Conservation (phyloP, 2,888 invertebrate genomes). For the Apodemia zela region DNA sequence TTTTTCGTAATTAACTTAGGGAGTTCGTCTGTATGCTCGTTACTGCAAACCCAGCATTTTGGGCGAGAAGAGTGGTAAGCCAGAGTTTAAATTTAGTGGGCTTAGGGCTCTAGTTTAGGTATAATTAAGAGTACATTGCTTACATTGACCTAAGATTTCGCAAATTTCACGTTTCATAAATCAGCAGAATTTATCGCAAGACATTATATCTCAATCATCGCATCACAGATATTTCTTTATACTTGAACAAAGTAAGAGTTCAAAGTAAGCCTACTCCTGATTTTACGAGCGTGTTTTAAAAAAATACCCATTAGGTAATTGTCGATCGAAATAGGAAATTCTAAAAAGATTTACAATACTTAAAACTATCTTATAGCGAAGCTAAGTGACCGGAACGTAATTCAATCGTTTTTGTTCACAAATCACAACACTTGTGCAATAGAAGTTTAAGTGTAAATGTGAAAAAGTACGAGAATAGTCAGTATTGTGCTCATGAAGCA, state of each 20-base stretch:
- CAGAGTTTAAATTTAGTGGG: no score
- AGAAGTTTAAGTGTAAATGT: slow-evolving; percentile 75
- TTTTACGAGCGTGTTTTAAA: background rate
- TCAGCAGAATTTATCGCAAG: no score
- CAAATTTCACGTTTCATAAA: no score
- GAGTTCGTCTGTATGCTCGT: no score
- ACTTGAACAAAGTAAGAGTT: background rate
- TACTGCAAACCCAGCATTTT: no score
- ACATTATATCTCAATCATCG: no score
- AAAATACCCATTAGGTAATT: background rate
- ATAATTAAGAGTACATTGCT: no score
- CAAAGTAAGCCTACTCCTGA: background rate
- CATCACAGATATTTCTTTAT: no score
- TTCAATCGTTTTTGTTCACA: slow-evolving; percentile 1
- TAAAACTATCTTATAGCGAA: slow-evolving; percentile 9
- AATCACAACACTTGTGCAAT: slow-evolving; percentile 18
- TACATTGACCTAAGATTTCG: no score
- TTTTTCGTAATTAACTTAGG: no score
- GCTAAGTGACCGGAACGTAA: slow-evolving; percentile 5
- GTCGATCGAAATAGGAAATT: background rate
- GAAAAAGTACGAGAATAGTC: slow-evolving; percentile 86
- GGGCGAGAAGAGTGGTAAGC: no score
- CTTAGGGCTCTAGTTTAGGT: no score
- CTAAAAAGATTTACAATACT: background rate
- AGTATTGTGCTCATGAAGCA: slow-evolving; percentile 87